Conservation (phyloP, 1,140 invertebrate genomes). For the Drosophila varians region DNA sequence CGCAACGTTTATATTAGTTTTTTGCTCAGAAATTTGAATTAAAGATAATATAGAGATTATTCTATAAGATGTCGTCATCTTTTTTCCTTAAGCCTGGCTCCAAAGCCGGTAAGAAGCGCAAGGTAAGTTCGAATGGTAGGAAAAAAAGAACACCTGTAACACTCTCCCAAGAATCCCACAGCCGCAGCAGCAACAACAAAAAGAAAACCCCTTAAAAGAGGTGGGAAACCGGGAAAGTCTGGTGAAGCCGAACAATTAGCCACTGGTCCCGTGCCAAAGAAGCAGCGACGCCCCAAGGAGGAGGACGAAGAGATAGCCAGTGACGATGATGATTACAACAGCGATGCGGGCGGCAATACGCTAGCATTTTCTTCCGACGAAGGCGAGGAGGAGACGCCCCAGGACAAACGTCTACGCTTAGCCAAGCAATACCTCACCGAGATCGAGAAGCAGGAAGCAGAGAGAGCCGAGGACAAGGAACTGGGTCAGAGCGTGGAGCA, state of each 20-base stretch:
- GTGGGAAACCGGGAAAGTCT: conserved; percentile 31
- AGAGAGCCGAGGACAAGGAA: conserved; percentile 87
- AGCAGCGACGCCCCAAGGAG: conserved; percentile 59
- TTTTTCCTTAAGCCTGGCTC: conserved; percentile 86
- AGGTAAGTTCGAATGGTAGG: conserved; percentile 76
- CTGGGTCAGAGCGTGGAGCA: conserved; percentile 88
- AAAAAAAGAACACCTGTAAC: conserved; percentile 5
- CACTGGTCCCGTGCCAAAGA: conserved; percentile 54
- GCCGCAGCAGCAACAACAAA: conserved; percentile 61
- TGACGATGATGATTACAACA: conserved; percentile 79
- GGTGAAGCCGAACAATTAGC: conserved; percentile 48
- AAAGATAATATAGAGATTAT: not conserved
- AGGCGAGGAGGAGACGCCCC: conserved; percentile 91
- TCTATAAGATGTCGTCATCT: conserved; percentile 83
- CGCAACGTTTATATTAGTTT: conserved; percentile 36
- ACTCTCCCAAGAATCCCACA: conserved; percentile 71
- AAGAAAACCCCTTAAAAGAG: conserved; percentile 50
- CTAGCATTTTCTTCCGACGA: conserved; percentile 85
- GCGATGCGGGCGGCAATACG: conserved; percentile 84
- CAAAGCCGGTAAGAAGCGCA: conserved; percentile 84
- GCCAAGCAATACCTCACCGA: conserved; percentile 95
- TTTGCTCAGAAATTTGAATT: conserved; percentile 32
- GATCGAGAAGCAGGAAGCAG: conserved; percentile 92
- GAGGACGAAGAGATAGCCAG: conserved; percentile 85
- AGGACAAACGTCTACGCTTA: conserved; percentile 94